Evolutionary conservation across 2,888 invertebrate genomes (phyloP), one percentile per base, ranked within the genome.

Genomic region (Autographa pulchrina): DNA sequence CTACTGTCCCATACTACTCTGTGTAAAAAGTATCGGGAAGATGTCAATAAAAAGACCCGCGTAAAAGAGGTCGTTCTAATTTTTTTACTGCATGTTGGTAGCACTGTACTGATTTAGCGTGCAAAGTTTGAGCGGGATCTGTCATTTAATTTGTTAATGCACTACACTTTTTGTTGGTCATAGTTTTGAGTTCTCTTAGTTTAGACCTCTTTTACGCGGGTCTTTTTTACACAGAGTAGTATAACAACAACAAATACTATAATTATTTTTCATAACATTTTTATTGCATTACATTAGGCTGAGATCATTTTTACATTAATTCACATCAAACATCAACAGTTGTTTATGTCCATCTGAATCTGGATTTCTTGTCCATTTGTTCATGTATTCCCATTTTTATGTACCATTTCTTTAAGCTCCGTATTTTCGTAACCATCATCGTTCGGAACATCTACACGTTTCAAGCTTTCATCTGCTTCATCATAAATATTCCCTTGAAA

Each of bases 401-500:
- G 18, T 32, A 62, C 65, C 20, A 82, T 63, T 68, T 80, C 71
- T 63, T 83, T 82, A 11, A 85, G 64, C 65, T 87, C 72, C 35
- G 60, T 68, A 20, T 65, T 72, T 62, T 77, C 74, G 18, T 75
- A 73, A 32, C n/a, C 18, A 79, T 78, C 67, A 59, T 72, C 72
- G 25, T n/a, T 56, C 68, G 60, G 65, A 13, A 41, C 64, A 41
- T 63, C 65, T n/a, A 68, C 56, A 61, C 77, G 72, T 35, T 84
- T 84, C 13, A 86, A 77, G 32, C 73, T 80, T 11, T 82, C 83
- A 43, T 82, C 86, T 9, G 73, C 59, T 3, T 82, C 85, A 62
- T 88, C 87, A 69, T 90, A 90, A 25, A 86, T 64, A 43, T 88
- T 86, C 2, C 95, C 94, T 78, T 96, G 95, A 2, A 97, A 80